These are phyloP conservation scores for Ammodytes marinus DNA, from an alignment of 2,113 vertebrate species.

Conservation along the genomic window DNA sequence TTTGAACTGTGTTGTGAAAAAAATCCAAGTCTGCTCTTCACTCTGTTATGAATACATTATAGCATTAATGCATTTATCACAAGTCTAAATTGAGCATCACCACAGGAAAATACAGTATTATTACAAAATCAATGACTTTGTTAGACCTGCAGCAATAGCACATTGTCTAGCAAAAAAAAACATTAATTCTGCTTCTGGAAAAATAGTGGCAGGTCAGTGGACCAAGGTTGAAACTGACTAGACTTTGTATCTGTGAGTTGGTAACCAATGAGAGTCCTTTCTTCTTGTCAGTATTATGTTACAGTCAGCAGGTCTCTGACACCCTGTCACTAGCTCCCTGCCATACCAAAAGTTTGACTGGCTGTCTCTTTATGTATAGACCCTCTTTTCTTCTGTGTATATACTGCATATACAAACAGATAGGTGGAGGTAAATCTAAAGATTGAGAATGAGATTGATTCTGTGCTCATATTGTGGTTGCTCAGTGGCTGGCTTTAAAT, in stretches of 20 bases:
- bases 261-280: slow-evolving; percentile 44
- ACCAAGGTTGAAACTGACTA: slow-evolving; percentile 37
- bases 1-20: not conserved
- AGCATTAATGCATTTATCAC: not conserved
- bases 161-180: not conserved
- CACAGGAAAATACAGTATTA: not conserved
- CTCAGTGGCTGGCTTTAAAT: slow-evolving; percentile 17
- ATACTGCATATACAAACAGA: slow-evolving; percentile 21
- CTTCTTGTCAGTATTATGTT: slow-evolving; percentile 60
- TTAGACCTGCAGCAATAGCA: not conserved
- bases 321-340: slow-evolving; percentile 45
- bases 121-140: not conserved
- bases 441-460: slow-evolving; percentile 27
- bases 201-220: slow-evolving; percentile 38
- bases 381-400: not conserved
- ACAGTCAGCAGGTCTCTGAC: slow-evolving; percentile 67
- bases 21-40: not conserved
- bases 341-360: slow-evolving; percentile 47
- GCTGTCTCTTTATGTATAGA: slow-evolving; percentile 49
- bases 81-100: not conserved
- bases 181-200: not conserved
- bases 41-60: not conserved
- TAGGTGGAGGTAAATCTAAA: slow-evolving; percentile 7
- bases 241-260: slow-evolving; percentile 20
- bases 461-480: not conserved